Evolutionary conservation across 2,113 vertebrate species (phyloP), one percentile per base, ranked within the genome.

Genomic region (Stegastes partitus): DNA sequence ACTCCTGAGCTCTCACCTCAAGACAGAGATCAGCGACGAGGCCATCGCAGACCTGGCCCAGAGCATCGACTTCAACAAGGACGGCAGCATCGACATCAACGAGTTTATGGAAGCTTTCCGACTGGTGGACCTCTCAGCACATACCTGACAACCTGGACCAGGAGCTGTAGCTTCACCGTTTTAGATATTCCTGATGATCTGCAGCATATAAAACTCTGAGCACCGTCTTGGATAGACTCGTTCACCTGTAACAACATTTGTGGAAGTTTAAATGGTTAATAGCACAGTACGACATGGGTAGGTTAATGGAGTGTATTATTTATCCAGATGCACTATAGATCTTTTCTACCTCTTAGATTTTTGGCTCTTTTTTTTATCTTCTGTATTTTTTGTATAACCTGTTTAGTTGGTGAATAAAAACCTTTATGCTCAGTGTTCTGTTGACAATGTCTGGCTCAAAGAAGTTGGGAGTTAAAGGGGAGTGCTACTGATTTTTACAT

Each of bases 41-140:
- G 94, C 94, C 68, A 95, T 98, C 67, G 77, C 90, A 0, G 94
- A 97, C 90, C 88, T 99, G 69, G 96, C 96, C 15, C 92, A 93
- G 49, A 98, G 97, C 91, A 98, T 99, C 0, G 97, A 99, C 80
- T 98, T 99, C 93, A 99, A 99, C 87, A 98, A 97, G 79, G 97
- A 99, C 0, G 97, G 97, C 14, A 97, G 92, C 89, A 98, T 99
- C 0, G 97, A 99, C 76, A 98, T 98, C 91, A 99, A 98, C 0
- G 97, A 99, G 92, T 99, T 99, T 92, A 94, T 99, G 74, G 97
- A 99, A 91, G 97, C 97, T 9, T 99, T 99, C 81, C 95, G 96
- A 42, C 94, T 99, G 0, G 95, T 96, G 58, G 95, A 94, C 90
- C 95, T 83, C 75, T 94, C 70, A 68, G 62, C 66, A 22, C 59